Conservation (phyloP, 2,113 vertebrate genomes). For the Microcebus lehilahytsara region DNA sequence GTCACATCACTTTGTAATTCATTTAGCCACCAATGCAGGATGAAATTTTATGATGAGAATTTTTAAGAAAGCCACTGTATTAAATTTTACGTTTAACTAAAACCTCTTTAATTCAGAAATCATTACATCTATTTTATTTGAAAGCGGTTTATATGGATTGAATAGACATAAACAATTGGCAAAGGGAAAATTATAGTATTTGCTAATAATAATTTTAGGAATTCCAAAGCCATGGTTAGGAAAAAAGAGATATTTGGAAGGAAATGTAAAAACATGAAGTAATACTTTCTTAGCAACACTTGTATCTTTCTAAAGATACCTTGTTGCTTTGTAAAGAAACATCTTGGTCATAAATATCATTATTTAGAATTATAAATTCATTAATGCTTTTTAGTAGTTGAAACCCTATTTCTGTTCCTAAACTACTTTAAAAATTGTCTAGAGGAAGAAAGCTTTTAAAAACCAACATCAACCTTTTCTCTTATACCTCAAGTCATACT, state of each 20-base stretch:
- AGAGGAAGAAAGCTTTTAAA: background rate
- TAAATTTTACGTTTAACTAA: background rate
- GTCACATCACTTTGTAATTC: background rate
- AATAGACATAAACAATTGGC: background rate
- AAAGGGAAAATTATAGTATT: background rate
- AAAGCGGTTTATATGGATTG: background rate
- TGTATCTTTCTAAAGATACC: background rate
- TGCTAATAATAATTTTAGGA: background rate
- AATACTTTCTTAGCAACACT: constrained; percentile 13
- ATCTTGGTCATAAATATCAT: background rate
- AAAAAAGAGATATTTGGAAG: background rate
- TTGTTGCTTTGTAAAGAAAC: background rate
- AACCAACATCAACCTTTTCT: background rate
- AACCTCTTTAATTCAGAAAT: constrained; percentile 21
- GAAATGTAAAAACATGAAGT: background rate
- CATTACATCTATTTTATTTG: background rate
- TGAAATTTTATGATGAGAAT: background rate
- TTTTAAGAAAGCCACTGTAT: background rate
- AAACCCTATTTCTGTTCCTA: constrained; percentile 2
- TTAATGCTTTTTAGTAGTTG: background rate
- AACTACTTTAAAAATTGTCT: background rate
- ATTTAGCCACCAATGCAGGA: background rate
- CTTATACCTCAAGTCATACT: background rate
- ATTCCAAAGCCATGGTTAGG: background rate
- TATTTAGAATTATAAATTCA: background rate